A percentile compares a stretch with the other conserved stretches of the same genome.
These are phyloP conservation scores for Tautogolabrus adspersus DNA, from an alignment of 2,113 vertebrate species.

Conservation along the genomic window DNA sequence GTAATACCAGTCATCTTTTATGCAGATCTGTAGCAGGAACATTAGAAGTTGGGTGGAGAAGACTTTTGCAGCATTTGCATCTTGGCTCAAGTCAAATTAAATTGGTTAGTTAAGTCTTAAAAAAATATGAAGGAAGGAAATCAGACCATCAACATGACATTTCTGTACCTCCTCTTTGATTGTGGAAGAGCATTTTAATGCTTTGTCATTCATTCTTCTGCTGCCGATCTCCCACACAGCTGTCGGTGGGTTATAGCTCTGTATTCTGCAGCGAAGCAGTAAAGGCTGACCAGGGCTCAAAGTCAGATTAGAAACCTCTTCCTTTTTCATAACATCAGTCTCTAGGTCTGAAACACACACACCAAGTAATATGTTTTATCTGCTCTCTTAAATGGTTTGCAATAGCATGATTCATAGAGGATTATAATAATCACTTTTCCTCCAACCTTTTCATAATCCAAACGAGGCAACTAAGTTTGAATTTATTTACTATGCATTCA, in stretches of 20 bases:
- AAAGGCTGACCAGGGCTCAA: conserved; percentile 67
- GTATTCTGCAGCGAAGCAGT: conserved; percentile 64
- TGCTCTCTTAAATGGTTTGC: too few relatives aligned
- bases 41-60: not conserved
- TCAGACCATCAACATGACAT: not conserved
- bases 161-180: conserved; percentile 36
- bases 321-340: fast-evolving
- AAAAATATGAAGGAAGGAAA: too few relatives aligned
- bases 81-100: not conserved
- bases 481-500: not conserved
- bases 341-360: conserved; percentile 62
- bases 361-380: too few relatives aligned
- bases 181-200: fast-evolving
- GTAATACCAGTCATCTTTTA: fast-evolving
- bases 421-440: too few relatives aligned
- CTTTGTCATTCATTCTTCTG: fast-evolving
- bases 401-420: too few relatives aligned
- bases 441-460: too few relatives aligned
- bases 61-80: too few relatives aligned
- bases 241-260: fast-evolving
- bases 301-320: conserved; percentile 47
- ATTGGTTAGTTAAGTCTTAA: not conserved
- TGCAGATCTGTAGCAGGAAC: conserved; percentile 58
- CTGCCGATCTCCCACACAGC: conserved; percentile 49
- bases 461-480: too few relatives aligned